A percentile compares a stretch with the other conserved stretches of the same genome.
Evolutionary conservation across 1,140 invertebrate genomes (phyloP).

Genomic region (Drosophila virilis): DNA sequence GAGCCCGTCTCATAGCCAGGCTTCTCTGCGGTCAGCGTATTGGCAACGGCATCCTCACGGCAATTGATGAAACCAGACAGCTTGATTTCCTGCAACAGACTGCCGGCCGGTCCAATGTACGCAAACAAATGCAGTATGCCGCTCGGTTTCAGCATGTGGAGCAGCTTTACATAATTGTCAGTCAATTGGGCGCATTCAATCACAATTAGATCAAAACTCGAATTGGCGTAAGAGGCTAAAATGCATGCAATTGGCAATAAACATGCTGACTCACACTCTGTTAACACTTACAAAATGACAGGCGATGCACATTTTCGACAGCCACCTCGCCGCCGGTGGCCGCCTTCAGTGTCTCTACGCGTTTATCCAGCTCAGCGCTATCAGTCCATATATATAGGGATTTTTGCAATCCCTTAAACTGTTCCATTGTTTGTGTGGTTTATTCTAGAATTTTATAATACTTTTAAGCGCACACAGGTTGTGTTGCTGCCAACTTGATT

Average conservation of each 20-base stretch:
- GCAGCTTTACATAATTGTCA: slow-evolving; percentile 85
- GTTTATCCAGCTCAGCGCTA: slow-evolving; percentile 62
- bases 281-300: slow-evolving; percentile 73
- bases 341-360: slow-evolving; percentile 58
- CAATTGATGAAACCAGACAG: slow-evolving; percentile 88
- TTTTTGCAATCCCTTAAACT: slow-evolving; percentile 73
- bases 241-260: slow-evolving; percentile 35
- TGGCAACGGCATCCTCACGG: slow-evolving; percentile 76
- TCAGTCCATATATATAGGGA: slow-evolving; percentile 77
- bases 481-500: slow-evolving; percentile 17
- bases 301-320: slow-evolving; percentile 78
- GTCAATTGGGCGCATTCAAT: slow-evolving; percentile 85
- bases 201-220: slow-evolving; percentile 87
- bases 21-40: slow-evolving; percentile 86
- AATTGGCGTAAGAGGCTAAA: slow-evolving; percentile 85
- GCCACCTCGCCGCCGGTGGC: slow-evolving; percentile 74
- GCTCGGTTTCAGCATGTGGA: slow-evolving; percentile 87
- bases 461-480: slow-evolving; percentile 33
- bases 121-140: slow-evolving; percentile 85
- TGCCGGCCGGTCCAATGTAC: slow-evolving; percentile 74
- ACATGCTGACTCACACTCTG: slow-evolving; percentile 62
- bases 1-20: slow-evolving; percentile 89
- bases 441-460: slow-evolving; percentile 37
- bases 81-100: slow-evolving; percentile 86
- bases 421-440: slow-evolving; percentile 55